Evolutionary conservation across 1,140 invertebrate species (phyloP).

Genomic region (Drosophila pruinosa): DNA sequence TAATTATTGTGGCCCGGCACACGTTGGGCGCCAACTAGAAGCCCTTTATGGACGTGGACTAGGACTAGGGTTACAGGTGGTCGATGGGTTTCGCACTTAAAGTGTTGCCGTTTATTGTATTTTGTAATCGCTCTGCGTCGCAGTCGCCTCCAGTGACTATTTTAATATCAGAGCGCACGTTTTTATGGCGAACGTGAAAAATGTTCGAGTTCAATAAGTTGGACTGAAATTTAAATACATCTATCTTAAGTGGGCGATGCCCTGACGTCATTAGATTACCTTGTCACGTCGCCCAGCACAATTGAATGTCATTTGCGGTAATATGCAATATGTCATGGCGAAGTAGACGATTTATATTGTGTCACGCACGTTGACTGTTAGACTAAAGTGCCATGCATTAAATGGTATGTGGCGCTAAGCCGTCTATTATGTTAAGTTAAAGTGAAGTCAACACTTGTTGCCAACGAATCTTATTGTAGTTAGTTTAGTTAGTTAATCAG

Average conservation of each 20-base stretch:
- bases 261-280: conserved; percentile 1
- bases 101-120: background rate
- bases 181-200: background rate
- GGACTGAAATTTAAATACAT: too few relatives aligned
- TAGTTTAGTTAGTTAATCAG: too few relatives aligned
- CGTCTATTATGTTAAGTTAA: too few relatives aligned
- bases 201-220: too few relatives aligned
- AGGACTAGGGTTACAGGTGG: conserved; percentile 5
- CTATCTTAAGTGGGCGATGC: background rate
- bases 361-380: too few relatives aligned
- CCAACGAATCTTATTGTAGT: too few relatives aligned
- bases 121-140: background rate
- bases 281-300: conserved; percentile 14
- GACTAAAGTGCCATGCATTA: too few relatives aligned
- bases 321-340: conserved; percentile 12
- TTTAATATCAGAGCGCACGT: background rate
- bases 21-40: background rate
- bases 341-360: too few relatives aligned
- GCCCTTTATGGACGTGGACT: background rate
- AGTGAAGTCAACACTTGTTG: too few relatives aligned
- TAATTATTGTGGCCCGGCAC: background rate
- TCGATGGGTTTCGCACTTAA: background rate
- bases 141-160: background rate
- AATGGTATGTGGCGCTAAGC: too few relatives aligned
- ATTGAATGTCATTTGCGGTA: conserved; percentile 25